Conservation (phyloP, 2,888 invertebrate species). For the Ametastegia equiseti region DNA sequence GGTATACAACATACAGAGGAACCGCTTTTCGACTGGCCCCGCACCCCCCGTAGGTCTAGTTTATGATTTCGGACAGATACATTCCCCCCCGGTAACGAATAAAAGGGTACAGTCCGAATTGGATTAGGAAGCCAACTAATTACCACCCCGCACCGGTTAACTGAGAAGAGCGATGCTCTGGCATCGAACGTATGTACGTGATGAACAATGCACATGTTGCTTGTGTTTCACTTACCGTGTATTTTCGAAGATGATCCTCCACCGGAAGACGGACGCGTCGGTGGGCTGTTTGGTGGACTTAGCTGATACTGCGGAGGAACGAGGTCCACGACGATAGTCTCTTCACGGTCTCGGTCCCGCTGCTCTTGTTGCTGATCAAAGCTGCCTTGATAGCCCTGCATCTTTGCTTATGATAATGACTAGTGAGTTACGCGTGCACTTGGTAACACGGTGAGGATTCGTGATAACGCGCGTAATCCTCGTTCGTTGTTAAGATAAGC, state of each 20-base stretch:
- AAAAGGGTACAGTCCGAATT: conserved; percentile 54
- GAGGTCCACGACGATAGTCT: conserved; percentile 80
- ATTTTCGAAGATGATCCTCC: conserved; percentile 37
- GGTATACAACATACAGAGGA: conserved; percentile 20
- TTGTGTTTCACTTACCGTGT: conserved; percentile 29
- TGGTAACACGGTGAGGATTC: neutral
- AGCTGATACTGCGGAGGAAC: conserved; percentile 76
- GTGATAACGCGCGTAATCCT: conserved; percentile 15
- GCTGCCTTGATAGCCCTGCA: conserved; percentile 66
- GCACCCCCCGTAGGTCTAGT: conserved; percentile 17
- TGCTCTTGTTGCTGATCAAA: conserved; percentile 67
- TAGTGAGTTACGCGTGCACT: neutral
- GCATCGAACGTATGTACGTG: neutral
- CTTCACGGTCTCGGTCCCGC: conserved; percentile 61
- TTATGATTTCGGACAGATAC: conserved; percentile 24
- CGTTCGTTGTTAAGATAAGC: neutral
- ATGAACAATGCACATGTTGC: neutral
- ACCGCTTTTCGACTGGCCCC: conserved; percentile 8
- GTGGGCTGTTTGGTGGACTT: conserved; percentile 67
- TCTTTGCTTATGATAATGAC: conserved; percentile 40
- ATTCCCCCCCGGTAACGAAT: neutral
- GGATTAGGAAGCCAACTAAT: conserved; percentile 56
- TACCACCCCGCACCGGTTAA: conserved; percentile 35
- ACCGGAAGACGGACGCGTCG: conserved; percentile 47
- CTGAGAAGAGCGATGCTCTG: neutral